Base-by-base conservation (phyloP, 2,888 invertebrate species). In the Geotrupes spiniger region DNA sequence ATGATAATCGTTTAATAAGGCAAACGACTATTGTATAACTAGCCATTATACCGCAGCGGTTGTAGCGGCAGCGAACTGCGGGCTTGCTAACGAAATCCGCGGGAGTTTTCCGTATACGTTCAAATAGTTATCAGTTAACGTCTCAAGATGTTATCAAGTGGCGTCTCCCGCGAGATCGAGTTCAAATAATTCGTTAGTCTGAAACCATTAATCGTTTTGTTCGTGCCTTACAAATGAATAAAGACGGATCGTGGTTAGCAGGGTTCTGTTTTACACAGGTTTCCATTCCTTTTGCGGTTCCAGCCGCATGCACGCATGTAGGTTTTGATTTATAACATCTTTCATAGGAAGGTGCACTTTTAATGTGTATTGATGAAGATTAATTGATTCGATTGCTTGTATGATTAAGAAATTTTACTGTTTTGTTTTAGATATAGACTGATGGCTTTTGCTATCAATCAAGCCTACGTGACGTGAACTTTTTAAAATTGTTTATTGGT, bases 311-410 rank as follows among this genome's bases (percentile, higher is more conserved):
- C 9, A 33, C 15, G 15, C 31, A 29, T 29, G 40, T 40, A 27
- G 40, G 41, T 37, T 33, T 46, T 50, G 50, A 50, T 50, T 50
- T 46, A 50, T 50, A 37, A 37, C 42, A 25, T 38, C 15, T 44
- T 31, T 36, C 36, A 37, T 41, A 31, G 45, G 36, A 37, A 29
- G 42, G 37, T 31, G 42, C 50, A 50, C 45, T 50, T 50, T 50
- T 50, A 45, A 50, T 50, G 31, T 37, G 38, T 50, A 46, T 50
- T 50, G 50, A 50, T 50, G 50, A 50, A 46, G 50, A 50, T 50
- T 50, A 50, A 50, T 50, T 25, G 50, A 33, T 16, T 14, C 41
- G 45, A 50, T 50, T 37, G 49, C 43, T 40, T 45, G 25, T 36
- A 27, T 36, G 50, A 50, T 49, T 49, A 49, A 44, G 45, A 45